These are phyloP conservation scores for Ophiodon elongatus DNA, from an alignment of 2,113 vertebrate genomes.

Conservation along the genomic window DNA sequence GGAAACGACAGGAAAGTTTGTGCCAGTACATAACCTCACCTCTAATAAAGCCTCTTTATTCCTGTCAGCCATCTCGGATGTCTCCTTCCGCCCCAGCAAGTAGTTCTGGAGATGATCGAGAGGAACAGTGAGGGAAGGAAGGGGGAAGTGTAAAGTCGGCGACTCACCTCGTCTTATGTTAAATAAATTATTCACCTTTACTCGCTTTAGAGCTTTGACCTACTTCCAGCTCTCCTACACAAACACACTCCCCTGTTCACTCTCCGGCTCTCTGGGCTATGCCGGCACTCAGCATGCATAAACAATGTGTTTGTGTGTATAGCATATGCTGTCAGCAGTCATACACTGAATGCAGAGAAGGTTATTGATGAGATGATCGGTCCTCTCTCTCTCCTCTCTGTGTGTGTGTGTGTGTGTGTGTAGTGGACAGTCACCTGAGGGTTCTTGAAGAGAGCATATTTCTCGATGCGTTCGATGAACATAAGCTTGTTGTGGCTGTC, in stretches of 20 bases:
- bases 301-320: slow-evolving; percentile 47
- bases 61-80: slow-evolving; percentile 96
- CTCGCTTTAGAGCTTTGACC: slow-evolving; percentile 70
- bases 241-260: slow-evolving; percentile 43
- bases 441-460: slow-evolving; percentile 98
- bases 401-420: neutral
- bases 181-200: slow-evolving; percentile 78
- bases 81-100: slow-evolving; percentile 96
- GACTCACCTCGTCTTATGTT: slow-evolving; percentile 60
- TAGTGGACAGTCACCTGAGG: slow-evolving; percentile 87
- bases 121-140: neutral
- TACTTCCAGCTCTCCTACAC: slow-evolving; percentile 71
- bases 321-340: slow-evolving; percentile 15
- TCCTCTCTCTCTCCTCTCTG: neutral
- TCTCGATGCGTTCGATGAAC: slow-evolving; percentile 98
- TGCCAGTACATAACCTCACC: slow-evolving; percentile 77
- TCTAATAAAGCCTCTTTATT: slow-evolving; percentile 97
- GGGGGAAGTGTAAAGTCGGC: neutral
- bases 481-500: slow-evolving; percentile 98
- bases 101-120: slow-evolving; percentile 89
- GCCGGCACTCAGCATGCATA: slow-evolving; percentile 53
- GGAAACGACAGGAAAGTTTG: neutral
- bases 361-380: neutral
- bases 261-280: slow-evolving; percentile 4
- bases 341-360: neutral